phyloP scores from a whole-genome alignment of 2,797 vertebrate genomes.

The Pogonophryne albipinna region DNA sequence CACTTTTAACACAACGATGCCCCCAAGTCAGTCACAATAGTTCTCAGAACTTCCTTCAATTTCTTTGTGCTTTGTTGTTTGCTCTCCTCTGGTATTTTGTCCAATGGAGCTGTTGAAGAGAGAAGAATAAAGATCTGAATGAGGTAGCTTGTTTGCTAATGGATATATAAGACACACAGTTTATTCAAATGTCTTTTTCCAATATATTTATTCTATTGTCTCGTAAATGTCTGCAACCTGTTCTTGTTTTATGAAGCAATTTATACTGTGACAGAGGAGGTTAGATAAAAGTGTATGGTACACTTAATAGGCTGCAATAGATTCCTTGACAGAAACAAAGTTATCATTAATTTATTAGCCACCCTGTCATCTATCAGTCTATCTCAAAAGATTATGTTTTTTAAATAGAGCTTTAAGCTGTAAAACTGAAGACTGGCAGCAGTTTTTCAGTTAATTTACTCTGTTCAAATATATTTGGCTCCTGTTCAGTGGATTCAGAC shows the following conservation, averaged over 20 bases:
- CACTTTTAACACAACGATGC: too few species aligned
- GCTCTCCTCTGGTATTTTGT: background rate
- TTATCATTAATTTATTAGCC: background rate
- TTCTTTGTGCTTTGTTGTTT: background rate
- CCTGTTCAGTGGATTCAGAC: conserved; percentile 36
- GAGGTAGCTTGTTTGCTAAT: background rate
- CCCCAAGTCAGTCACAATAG: background rate
- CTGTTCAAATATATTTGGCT: conserved; percentile 34
- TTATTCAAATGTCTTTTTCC: background rate
- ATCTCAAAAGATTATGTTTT: background rate
- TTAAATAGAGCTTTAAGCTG: conserved; percentile 2
- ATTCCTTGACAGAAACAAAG: background rate
- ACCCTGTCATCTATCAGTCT: background rate
- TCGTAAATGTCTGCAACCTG: background rate
- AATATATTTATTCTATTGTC: background rate
- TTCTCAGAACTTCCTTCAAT: background rate
- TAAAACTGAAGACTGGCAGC: conserved; percentile 22
- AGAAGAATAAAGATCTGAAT: background rate
- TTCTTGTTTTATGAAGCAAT: background rate
- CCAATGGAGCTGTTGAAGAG: background rate
- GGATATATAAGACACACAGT: background rate
- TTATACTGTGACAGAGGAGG: background rate
- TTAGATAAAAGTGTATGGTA: background rate
- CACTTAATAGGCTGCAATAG: background rate
- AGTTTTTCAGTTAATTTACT: conserved; percentile 40